Evolutionary conservation across 2,797 vertebrate genomes (phyloP), one percentile per base, ranked within the genome.

Genomic region (Danio kyathit): DNA sequence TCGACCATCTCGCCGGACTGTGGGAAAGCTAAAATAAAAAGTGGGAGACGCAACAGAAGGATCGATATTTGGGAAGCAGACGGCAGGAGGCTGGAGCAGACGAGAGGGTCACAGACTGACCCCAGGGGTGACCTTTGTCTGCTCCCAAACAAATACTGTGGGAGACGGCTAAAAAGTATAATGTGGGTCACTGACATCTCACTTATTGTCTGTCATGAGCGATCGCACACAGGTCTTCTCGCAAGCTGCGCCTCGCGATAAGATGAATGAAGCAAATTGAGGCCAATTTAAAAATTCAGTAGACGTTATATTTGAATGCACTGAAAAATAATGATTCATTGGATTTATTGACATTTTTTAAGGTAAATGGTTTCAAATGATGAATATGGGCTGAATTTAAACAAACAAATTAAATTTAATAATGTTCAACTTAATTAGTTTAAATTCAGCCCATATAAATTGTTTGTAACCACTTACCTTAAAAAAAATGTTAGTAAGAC

Each of bases 51-150:
- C 38, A 82, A 83, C 81, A 83, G 73, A 46, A 43, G 70, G 71
- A 84, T 86, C 82, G 60, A 86, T 86, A 73, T 72, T 67, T 57
- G 56, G 5, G 43, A 79, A 41, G 56, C 80, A 83, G 60, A 76
- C 61, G 49, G 64, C 49, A 65, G 63, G 64, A 46, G 80, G 48
- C 38, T 5, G 63, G 59, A 40, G 52, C 77, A 83, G 81, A 74
- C 70, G 63, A 77, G 74, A 49, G 77, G 48, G 74, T 76, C 80
- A 70, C 29, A 12, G 48, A 41, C 46, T 71, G 76, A 82, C 82
- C 82, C 71, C 60, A 70, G 41, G 29, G 10, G 29, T 82, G 79
- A 85, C 79, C 81, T 73, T 46, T 75, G 79, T 78, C 82, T 81
- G 65, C 57, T 44, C 80, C 41, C 21, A 71, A 79, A 82, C 52